Evolutionary conservation across 2,113 vertebrate species (phyloP).

Genomic region (Daboia siamensis): DNA sequence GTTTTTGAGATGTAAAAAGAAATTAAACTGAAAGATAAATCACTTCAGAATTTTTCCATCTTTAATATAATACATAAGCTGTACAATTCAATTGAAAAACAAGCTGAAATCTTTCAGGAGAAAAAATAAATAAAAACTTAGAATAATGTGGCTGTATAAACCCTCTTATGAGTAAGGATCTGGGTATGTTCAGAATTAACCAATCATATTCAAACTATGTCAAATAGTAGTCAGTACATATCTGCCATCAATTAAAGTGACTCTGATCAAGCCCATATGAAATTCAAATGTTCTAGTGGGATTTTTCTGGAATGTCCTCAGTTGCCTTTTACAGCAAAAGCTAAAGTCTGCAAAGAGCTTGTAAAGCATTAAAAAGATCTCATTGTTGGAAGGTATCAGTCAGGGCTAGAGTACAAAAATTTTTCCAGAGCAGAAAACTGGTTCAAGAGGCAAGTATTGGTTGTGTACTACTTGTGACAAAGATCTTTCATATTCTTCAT

Average conservation of each 20-base stretch:
- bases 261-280: neutral
- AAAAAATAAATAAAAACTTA: neutral
- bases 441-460: too few relatives aligned
- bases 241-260: neutral
- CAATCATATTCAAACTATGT: neutral
- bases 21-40: neutral
- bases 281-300: neutral
- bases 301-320: neutral
- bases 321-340: neutral
- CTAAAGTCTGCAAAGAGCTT: neutral
- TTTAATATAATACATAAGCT: neutral
- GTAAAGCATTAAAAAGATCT: neutral
- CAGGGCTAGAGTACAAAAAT: neutral
- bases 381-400: neutral
- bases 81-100: neutral
- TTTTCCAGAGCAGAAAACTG: too few relatives aligned
- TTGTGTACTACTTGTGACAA: neutral
- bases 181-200: neutral
- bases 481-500: too few relatives aligned
- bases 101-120: neutral
- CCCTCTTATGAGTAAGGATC: neutral
- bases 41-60: neutral
- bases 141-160: neutral
- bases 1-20: neutral
- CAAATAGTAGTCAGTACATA: neutral